Evolutionary conservation across 2,797 vertebrate species (phyloP).

Genomic region (Prionace glauca): DNA sequence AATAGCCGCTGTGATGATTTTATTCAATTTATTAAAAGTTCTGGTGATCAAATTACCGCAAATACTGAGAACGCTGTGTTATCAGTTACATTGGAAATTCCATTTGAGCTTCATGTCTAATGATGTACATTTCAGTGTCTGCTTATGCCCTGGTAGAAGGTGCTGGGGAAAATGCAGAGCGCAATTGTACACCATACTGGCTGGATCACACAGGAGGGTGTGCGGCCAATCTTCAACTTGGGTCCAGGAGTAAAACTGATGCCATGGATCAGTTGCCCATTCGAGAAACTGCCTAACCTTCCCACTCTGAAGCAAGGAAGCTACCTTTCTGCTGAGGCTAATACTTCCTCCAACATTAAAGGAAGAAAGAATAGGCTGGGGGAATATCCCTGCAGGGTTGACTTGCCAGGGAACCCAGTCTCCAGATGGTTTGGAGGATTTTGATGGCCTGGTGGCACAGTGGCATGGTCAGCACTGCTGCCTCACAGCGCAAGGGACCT

Average conservation of each 20-base stretch:
- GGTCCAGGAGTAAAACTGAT: not conserved
- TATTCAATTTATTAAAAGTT: conserved; percentile 2
- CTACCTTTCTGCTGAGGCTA: not conserved
- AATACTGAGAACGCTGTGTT: not conserved
- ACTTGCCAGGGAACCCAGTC: not conserved
- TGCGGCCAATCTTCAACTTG: not conserved
- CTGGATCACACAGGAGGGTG: too few species aligned
- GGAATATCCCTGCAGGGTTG: not conserved
- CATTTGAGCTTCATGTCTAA: conserved; percentile 21
- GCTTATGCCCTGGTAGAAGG: not conserved
- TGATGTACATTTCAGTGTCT: not conserved
- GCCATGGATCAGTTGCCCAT: not conserved
- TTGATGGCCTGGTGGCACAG: not conserved
- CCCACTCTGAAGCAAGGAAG: not conserved
- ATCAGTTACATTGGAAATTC: conserved; percentile 33
- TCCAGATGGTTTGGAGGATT: not conserved
- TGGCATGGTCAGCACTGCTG: too few species aligned
- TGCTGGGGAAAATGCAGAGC: not conserved
- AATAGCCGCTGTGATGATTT: not conserved
- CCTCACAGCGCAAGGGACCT: too few species aligned
- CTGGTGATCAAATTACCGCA: conserved; percentile 14
- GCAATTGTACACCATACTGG: not conserved
- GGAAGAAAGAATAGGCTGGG: not conserved
- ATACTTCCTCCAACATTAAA: not conserved
- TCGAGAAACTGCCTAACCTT: not conserved